These are phyloP conservation scores for Prunella himalayana DNA, from an alignment of 2,113 vertebrate species.

Conservation along the genomic window DNA sequence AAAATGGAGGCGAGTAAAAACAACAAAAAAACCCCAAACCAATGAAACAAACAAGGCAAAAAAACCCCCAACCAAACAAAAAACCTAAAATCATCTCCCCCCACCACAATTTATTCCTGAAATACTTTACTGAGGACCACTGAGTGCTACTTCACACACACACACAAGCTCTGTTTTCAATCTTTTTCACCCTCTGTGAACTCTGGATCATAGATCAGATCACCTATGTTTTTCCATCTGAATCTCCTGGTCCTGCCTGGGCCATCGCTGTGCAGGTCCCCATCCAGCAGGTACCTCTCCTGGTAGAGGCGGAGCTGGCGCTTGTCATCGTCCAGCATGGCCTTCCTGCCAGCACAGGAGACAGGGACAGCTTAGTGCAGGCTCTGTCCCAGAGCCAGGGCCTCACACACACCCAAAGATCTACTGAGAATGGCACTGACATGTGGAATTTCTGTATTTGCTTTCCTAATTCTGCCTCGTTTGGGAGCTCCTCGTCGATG, in stretches of 20 bases:
- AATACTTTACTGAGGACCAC: neutral
- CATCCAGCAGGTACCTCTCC: conserved; percentile 89
- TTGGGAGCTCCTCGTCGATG: conserved; percentile 89
- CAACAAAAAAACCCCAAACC: fast-evolving
- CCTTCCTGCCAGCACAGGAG: conserved; percentile 78
- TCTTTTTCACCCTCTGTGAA: too few relatives aligned
- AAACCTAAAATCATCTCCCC: neutral
- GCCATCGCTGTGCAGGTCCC: conserved; percentile 92
- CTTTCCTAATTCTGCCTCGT: conserved; percentile 84
- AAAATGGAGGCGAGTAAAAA: neutral
- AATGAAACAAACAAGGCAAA: neutral
- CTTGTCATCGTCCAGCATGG: conserved; percentile 92
- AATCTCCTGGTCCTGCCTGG: conserved; percentile 90
- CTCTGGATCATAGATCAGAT: neutral
- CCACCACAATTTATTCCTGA: neutral
- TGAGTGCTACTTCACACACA: neutral
- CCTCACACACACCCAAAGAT: neutral
- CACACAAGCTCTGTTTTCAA: neutral
- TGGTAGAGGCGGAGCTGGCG: conserved; percentile 88
- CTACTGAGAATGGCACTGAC: conserved; percentile 70
- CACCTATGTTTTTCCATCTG: conserved; percentile 94
- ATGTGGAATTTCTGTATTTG: conserved; percentile 97
- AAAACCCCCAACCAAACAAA: fast-evolving
- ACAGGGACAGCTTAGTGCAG: neutral
- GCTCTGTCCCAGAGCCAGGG: fast-evolving